phyloP scores from a whole-genome alignment of 2,888 invertebrate genomes.

The Meliscaeva auricollis region DNA sequence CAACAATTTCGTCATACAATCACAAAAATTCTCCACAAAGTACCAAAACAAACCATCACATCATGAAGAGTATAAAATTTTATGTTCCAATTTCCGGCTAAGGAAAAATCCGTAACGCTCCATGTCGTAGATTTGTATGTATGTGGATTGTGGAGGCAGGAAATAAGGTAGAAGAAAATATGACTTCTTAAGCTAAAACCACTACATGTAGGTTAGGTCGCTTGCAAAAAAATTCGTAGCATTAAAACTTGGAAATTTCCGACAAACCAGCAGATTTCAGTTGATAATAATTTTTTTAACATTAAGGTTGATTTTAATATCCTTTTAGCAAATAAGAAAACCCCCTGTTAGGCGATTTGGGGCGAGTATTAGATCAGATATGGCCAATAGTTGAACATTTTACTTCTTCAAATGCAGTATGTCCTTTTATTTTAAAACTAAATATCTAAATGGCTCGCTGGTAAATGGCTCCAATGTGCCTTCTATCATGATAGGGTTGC shows the following conservation, averaged over 20 bases:
- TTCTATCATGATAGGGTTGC: neutral
- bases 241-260: conserved; percentile 38
- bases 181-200: neutral
- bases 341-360: neutral
- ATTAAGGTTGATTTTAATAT: conserved; percentile 44
- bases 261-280: conserved; percentile 22
- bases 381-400: conserved; percentile 48
- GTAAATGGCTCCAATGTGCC: too few species aligned
- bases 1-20: conserved; percentile 38
- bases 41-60: conserved; percentile 13
- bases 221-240: conserved; percentile 31
- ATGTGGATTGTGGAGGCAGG: neutral
- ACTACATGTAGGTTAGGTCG: neutral
- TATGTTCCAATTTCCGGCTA: conserved; percentile 71
- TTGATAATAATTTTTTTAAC: conserved; percentile 28
- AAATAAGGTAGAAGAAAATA: conserved; percentile 36
- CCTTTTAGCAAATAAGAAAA: conserved; percentile 11
- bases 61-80: conserved; percentile 62
- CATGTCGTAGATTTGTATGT: neutral
- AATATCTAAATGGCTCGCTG: neutral
- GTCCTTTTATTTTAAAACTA: neutral
- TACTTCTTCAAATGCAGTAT: conserved; percentile 14
- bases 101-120: conserved; percentile 26
- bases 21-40: conserved; percentile 18
- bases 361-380: conserved; percentile 53